These are phyloP conservation scores for Nibea coibor DNA, from an alignment of 2,113 vertebrate genomes.

Conservation along the genomic window DNA sequence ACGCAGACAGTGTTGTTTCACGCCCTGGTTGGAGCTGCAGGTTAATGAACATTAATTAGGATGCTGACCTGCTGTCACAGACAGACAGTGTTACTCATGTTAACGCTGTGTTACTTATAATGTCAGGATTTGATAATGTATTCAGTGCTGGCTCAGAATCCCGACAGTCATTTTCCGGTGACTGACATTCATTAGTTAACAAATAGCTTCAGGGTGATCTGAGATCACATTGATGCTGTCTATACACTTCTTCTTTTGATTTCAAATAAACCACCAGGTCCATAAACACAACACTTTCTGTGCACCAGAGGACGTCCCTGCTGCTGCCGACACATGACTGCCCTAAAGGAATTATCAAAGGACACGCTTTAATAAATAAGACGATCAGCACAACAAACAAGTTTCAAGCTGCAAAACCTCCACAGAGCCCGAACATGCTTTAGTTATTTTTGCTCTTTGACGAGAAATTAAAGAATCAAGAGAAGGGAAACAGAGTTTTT, in stretches of 20 bases:
- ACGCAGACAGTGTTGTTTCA: not conserved
- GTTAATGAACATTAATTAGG: not conserved
- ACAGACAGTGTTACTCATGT: not conserved
- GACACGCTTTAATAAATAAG: not conserved
- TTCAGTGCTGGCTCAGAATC: not conserved
- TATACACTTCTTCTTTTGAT: not conserved
- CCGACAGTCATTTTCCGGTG: not conserved
- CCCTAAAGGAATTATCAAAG: not conserved
- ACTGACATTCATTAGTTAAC: not conserved
- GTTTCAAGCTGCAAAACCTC: not conserved
- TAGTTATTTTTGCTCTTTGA: not conserved
- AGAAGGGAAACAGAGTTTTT: not conserved
- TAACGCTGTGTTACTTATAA: not conserved
- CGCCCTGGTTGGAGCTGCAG: not conserved
- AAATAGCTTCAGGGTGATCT: not conserved
- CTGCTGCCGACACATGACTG: not conserved
- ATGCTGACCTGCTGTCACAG: not conserved
- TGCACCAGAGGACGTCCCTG: no score
- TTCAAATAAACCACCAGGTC: not conserved
- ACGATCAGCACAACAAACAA: no score
- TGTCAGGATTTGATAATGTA: not conserved
- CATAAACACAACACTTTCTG: not conserved
- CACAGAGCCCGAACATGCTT: not conserved
- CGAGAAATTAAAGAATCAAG: not conserved
- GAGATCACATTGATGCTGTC: not conserved